phyloP scores from a whole-genome alignment of 2,888 invertebrate genomes.

The Tribolium freemani region DNA sequence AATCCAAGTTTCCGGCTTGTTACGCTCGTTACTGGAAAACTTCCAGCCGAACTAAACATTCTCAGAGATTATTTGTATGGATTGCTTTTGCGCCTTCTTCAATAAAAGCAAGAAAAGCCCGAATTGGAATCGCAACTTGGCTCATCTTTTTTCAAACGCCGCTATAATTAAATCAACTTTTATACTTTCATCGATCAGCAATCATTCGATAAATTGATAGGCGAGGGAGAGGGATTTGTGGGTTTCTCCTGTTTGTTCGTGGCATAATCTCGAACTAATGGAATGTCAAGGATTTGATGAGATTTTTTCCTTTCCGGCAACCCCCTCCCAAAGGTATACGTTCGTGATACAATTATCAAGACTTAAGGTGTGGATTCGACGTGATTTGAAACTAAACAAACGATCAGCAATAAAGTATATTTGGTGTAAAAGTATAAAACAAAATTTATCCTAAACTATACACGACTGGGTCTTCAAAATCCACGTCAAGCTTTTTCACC shows the following conservation, averaged over 20 bases:
- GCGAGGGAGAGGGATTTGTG: slow-evolving; percentile 22
- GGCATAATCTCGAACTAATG: slow-evolving; percentile 49
- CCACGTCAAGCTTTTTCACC: slow-evolving; percentile 44
- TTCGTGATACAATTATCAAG: slow-evolving; percentile 58
- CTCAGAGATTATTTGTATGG: slow-evolving; percentile 52
- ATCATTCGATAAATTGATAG: slow-evolving; percentile 32
- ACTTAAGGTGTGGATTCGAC: slow-evolving; percentile 54
- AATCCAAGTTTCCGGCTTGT: slow-evolving; percentile 58
- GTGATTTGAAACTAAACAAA: slow-evolving; percentile 47
- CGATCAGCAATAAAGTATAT: slow-evolving; percentile 10
- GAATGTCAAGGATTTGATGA: slow-evolving; percentile 50
- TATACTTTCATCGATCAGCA: not conserved
- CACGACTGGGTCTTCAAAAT: slow-evolving; percentile 61
- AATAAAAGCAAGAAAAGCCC: slow-evolving; percentile 22
- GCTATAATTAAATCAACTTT: slow-evolving; percentile 18
- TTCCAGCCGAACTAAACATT: slow-evolving; percentile 53
- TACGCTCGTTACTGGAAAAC: slow-evolving; percentile 52
- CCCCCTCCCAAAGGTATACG: slow-evolving; percentile 49
- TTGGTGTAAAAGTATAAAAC: slow-evolving; percentile 5
- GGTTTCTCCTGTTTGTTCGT: slow-evolving; percentile 25
- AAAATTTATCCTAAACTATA: slow-evolving; percentile 56
- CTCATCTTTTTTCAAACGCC: slow-evolving; percentile 21
- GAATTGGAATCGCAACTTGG: slow-evolving; percentile 18
- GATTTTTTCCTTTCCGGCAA: slow-evolving; percentile 49
- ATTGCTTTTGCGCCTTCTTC: slow-evolving; percentile 39